Base-by-base conservation (phyloP, 1,140 invertebrate species). In the Ceratina japonica region DNA sequence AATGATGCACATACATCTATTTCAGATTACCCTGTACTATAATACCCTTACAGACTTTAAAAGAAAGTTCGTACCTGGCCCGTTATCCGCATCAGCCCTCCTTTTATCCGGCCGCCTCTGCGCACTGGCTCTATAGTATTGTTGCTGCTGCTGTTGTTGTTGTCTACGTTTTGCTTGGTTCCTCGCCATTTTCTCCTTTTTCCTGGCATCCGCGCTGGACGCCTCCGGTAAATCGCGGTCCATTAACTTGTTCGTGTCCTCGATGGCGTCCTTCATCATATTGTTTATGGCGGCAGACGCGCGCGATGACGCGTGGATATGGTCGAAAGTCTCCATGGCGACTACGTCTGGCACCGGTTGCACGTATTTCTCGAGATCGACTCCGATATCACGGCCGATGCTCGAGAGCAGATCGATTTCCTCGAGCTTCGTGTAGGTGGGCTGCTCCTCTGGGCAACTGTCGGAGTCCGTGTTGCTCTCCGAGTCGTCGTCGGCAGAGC, bases 331-430 rank as follows among this genome's bases (percentile, higher is more conserved):
- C 51, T 90, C 89, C 91, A 92, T 92, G 5, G 91, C 89, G 8
- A 92, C 89, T 5, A 92, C 88, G 87, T 92, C 91, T 0, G 92
- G 91, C 20, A 93, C 89, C 51, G 89, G 89, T 79, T 90, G 90
- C 3, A 90, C 90, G 88, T 91, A 91, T 74, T 92, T 91, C 31
- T 91, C 90, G 44, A 92, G 84, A 76, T 92, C 90, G 49, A 91
- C 89, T 18, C 90, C 91, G 75, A 91, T 92, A 56, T 91, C 90
- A 1, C 89, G 88, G 15, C 90, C 91, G 70, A 92, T 93, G 66
- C 88, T 92, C 58, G 92, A 92, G 3, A 93, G 62, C 0, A 92
- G 78, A 79, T 93, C 92, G 62, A 93, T 93, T 69, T 92, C 91
- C 58, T 92, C 91, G 65, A 93, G 86, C 66, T 92, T 92, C 15